Conservation (phyloP, 2,888 invertebrate genomes). For the Athrips mouffetella region DNA sequence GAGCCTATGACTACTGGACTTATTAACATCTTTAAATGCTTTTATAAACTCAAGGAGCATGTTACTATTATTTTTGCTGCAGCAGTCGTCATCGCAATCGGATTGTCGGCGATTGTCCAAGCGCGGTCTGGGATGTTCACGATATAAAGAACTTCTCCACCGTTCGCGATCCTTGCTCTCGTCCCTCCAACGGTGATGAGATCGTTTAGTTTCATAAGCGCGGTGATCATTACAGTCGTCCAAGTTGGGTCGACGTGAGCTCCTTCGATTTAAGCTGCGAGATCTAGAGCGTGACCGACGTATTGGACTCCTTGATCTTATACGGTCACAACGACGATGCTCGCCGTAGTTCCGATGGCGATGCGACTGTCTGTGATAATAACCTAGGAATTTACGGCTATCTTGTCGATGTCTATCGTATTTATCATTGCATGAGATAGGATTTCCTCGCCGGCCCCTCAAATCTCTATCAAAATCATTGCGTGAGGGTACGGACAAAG, state of each 20-base stretch:
- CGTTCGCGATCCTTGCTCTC: too few species aligned
- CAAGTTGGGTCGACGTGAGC: too few species aligned
- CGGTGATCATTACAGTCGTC: not conserved
- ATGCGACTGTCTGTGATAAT: not conserved
- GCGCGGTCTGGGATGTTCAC: too few species aligned
- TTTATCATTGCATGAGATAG: not conserved
- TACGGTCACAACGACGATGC: not conserved
- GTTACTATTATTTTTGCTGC: too few species aligned
- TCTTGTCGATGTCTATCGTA: not conserved
- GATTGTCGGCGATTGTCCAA: too few species aligned
- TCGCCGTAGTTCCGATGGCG: not conserved
- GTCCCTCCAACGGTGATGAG: too few species aligned
- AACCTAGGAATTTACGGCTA: not conserved
- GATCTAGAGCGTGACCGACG: not conserved
- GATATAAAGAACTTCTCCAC: too few species aligned
- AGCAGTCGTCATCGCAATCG: too few species aligned
- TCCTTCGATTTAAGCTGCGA: not conserved
- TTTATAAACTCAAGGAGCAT: not conserved
- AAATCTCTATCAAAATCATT: too few species aligned
- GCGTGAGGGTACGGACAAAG: not conserved
- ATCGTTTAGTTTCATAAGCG: not conserved
- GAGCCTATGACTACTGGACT: not conserved
- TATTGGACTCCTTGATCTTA: not conserved
- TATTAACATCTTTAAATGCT: not conserved
- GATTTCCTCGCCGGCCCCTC: too few species aligned